Evolutionary conservation across 2,797 vertebrate species (phyloP), one percentile per base, ranked within the genome.

Genomic region (Aythya fuligula): DNA sequence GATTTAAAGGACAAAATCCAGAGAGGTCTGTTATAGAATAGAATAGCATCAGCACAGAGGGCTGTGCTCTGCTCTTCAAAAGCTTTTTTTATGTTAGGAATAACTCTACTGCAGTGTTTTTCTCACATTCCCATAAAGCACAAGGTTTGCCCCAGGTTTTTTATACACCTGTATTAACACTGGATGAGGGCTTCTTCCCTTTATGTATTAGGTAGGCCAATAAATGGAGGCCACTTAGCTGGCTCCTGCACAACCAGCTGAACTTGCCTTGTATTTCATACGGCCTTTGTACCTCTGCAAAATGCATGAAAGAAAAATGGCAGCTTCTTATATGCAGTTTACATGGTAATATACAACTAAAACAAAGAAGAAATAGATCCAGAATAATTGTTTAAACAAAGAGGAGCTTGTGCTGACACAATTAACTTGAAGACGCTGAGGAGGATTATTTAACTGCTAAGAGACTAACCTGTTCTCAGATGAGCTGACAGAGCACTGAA

Each of bases 121-220:
- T 36, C 38, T 45, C 6, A 0, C 0, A 0, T 36, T 64, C 51
- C 39, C 27, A 20, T 18, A 4, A 38, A 58, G 66, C 4, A 0
- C 4, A 2, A 38, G 9, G 27, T 32, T 85, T 60, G 58, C 61
- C 2, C 2, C 12, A 9, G 57, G 65, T 60, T 77, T 53, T 38
- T 32, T 22, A 14, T 0, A 1, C 0, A 11, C 56, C 60, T 28
- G 11, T 36, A 61, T 49, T 54, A 77, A 79, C 32, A 4, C 47
- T 0, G 0, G 22, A 28, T 1, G 1, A 93, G 12, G 39, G 30
- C 15, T 24, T 41, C 25, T 49, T 47, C 39, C 60, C 72, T 49
- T 91, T 53, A 12, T 21, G 27, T 16, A 3, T 21, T 6, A 8
- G n/a, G 3, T 9, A 34, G 77, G 53, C 25, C 24, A 13, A 27